Base-by-base conservation (phyloP, 2,888 invertebrate genomes). In the Corbicula japonica region DNA sequence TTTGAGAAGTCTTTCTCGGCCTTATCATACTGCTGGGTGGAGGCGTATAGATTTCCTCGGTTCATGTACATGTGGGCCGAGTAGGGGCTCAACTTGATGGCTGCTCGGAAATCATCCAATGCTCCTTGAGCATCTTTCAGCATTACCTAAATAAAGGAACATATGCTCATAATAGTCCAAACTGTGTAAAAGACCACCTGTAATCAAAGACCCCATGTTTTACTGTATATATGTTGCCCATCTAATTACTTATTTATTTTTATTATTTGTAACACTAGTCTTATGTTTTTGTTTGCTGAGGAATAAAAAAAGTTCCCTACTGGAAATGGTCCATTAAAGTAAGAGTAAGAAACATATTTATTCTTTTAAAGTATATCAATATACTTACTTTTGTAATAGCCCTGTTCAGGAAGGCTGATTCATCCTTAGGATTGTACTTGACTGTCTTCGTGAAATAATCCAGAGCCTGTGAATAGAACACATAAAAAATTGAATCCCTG, bases 41-140 rank as follows among this genome's bases (percentile, higher is more conserved):
- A 91, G 26, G 89, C 86, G 75, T 91, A 92, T 48, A 93, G 87
- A 61, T 93, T 93, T 18, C 89, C 93, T 70, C 93, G 78, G 87
- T 93, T 93, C 78, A 93, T 92, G 86, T 92, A 93, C 79, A 93
- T 91, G 80, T 93, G 93, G 8, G 93, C 92, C 0, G 92, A 92
- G 81, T 90, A 85, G 0, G 93, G 93, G 68, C 92, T 91, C 65
- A 93, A 80, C 50, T 87, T 84, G 61, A 91, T 88, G 30, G 93
- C 93, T 26, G 74, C 68, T 21, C 88, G 85, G 79, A 93, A 93
- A 84, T 93, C 93, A 32, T 70, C 85, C 76, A 93, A 81, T 0
- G 93, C 93, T 15, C 93, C 92, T 48, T 85, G 65, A 1, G 88
- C 83, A 84, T 93, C 92, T 74, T 89, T 87, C 76, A 92, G 70